A percentile compares a stretch with the other conserved stretches of the same genome.
Evolutionary conservation across 2,888 invertebrate species (phyloP).

Genomic region (Caenorhabditis sulstoni): DNA sequence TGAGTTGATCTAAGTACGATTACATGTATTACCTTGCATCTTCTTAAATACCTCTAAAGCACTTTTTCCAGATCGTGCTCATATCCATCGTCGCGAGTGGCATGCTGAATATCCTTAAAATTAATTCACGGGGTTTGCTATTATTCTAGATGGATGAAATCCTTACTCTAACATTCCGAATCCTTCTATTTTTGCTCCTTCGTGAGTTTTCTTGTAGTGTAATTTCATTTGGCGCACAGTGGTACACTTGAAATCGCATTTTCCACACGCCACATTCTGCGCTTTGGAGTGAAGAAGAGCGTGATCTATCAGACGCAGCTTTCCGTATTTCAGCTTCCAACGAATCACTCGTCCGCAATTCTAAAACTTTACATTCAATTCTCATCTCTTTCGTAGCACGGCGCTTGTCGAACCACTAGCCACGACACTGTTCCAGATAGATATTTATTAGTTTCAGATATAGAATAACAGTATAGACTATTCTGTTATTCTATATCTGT

Average conservation of each 20-base stretch:
- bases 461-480: too few relatives aligned
- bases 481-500: too few relatives aligned
- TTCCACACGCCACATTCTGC: conserved; percentile 15
- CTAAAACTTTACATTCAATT: conserved; percentile 2
- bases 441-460: too few relatives aligned
- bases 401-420: too few relatives aligned
- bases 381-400: too few relatives aligned
- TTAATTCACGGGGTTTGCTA: background rate
- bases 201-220: conserved; percentile 26
- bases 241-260: conserved; percentile 5
- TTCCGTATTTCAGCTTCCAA: conserved; percentile 50
- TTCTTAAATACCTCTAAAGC: conserved; percentile 26
- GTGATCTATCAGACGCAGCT: conserved; percentile 46
- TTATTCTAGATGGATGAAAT: background rate
- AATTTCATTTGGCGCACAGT: conserved; percentile 33
- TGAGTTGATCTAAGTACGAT: conserved; percentile 7
- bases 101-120: conserved; percentile 45
- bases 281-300: conserved; percentile 12
- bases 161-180: conserved; percentile 30
- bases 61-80: conserved; percentile 14
- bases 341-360: conserved; percentile 3
- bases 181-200: background rate
- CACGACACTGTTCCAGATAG: too few relatives aligned
- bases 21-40: background rate
- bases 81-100: conserved; percentile 8